Base-by-base conservation (phyloP, 2,797 vertebrate species). In the Myotis daubentonii region DNA sequence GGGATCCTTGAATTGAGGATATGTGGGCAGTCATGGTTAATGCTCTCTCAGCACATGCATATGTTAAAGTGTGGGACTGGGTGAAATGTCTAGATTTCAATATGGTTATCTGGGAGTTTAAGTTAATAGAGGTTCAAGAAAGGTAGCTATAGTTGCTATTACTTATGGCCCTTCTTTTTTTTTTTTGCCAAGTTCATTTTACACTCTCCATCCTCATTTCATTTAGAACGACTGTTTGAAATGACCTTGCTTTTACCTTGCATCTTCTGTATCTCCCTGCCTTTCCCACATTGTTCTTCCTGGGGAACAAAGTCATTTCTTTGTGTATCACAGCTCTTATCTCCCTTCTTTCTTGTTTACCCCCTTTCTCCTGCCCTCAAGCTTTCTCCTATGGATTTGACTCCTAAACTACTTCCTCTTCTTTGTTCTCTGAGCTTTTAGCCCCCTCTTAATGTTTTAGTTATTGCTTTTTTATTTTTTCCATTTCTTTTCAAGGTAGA, bases 11-110 rank as follows among this genome's bases (percentile, higher is more conserved):
- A n/a, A 6, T 0, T 7, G 62, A 65, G 53, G n/a, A 3, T 4
- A 1, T 3, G 3, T 30, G 11, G 51, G 6, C 33, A 9, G 0
- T n/a, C 0, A 8, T 44, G 5, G 6, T 53, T 80, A 2, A 5
- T 17, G 13, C n/a, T 76, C 13, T 47, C n/a, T 51, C 25, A 70
- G 44, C 8, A 38, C 22, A 10, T 51, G 16, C 5, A 3, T 23
- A 3, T 20, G 8, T 36, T n/a, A 62, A 22, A 83, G 15, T 57
- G 3, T 25, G 17, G 71, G 51, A 13, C 19, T 10, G 38, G 19
- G 6, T 7, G 33, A 71, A 65, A 84, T 9, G 53, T 78, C 57
- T 66, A 23, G 22, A 81, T 83, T 93, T 93, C 82, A 75, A 0
- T 33, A 55, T 25, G 28, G 62, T 72, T 23, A 71, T 30, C 47